Base-by-base conservation (phyloP, 2,113 vertebrate genomes). In the Notiomystis cincta region DNA sequence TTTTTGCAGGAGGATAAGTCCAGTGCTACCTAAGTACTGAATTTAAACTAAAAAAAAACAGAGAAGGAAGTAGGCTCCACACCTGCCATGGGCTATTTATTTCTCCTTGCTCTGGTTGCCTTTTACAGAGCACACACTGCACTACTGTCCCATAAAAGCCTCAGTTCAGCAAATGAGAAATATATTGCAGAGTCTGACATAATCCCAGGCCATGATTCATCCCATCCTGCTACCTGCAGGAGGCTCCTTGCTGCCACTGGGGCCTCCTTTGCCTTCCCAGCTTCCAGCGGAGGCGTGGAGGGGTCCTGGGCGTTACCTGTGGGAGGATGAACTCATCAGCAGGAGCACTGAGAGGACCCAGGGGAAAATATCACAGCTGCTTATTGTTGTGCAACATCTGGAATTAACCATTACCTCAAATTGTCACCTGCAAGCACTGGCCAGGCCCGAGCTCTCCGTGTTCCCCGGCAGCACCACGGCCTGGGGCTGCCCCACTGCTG, bases 81-180 rank as follows among this genome's bases (percentile, higher is more conserved):
- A 15, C 25, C 15, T 15, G 11, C 58, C 48, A 5, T 1, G 35
- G 53, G 11, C 44, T 53, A 19, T 69, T 80, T 44, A 21, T 28
- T 66, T 60, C 87, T 66, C 11, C 3, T 21, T 24, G 11, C 62
- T 83, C 31, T 70, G 28, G 9, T 27, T 60, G 83, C 77, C 25
- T 50, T 40, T 64, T 17, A 28, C 82, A 37, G 6, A 64, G 87
- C 40, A 64, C 94, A 97, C 95, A 94, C 95, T 97, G 84, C 71
- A 44, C 70, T 87, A 73, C 93, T 97, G 95, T 97, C 83, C 96
- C 35, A 6, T n/a, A 87, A 54, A 54, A 58, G 72, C 81, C 78
- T 83, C 28, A 11, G 62, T 13, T 58, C 30, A 93, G 91, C 82
- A 96, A 93, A 97, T 15, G 93, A 94, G 96, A 93, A 97, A 44